Conservation (phyloP, 92 coral and sea anemone genomes). For the Zoanthus solanderi region DNA sequence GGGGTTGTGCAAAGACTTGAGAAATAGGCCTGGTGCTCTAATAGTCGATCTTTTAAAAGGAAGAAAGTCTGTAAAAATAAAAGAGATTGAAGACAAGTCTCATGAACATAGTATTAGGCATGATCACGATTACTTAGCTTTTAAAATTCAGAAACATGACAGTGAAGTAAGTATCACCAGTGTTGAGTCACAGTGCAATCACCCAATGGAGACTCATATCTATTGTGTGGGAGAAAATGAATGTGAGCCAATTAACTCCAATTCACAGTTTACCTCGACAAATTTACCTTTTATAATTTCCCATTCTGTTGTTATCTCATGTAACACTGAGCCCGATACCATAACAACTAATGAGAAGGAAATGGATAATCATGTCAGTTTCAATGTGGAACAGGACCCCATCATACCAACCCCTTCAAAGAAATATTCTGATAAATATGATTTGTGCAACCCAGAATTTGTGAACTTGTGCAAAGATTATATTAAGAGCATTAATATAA, state of each 20-base stretch:
- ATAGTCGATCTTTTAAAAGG: slow-evolving; percentile 48
- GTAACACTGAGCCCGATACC: background rate
- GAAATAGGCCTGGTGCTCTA: slow-evolving; percentile 16
- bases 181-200: slow-evolving; percentile 20
- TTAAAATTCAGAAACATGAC: slow-evolving; percentile 35
- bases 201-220: slow-evolving; percentile 2
- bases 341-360: background rate
- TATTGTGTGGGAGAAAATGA: background rate
- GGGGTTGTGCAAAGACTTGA: slow-evolving; percentile 35
- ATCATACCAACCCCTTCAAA: background rate
- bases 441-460: slow-evolving; percentile 26
- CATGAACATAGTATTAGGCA: slow-evolving; percentile 16
- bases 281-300: background rate
- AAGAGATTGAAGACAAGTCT: slow-evolving; percentile 10
- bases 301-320: background rate
- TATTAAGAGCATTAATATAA: slow-evolving; percentile 9
- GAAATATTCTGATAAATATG: slow-evolving; percentile 52
- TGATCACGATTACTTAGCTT: slow-evolving; percentile 52
- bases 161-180: slow-evolving; percentile 29
- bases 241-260: slow-evolving; percentile 1
- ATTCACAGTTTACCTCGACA: background rate
- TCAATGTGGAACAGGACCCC: slow-evolving; percentile 5
- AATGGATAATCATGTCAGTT: slow-evolving; percentile 25
- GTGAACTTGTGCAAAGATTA: slow-evolving; percentile 33
- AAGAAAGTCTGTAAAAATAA: slow-evolving; percentile 33